Percentiles rank a stretch among this genome's conserved stretches.
phyloP scores from a whole-genome alignment of 2,113 vertebrate genomes.

The Anarhynchus alexandrinus region DNA sequence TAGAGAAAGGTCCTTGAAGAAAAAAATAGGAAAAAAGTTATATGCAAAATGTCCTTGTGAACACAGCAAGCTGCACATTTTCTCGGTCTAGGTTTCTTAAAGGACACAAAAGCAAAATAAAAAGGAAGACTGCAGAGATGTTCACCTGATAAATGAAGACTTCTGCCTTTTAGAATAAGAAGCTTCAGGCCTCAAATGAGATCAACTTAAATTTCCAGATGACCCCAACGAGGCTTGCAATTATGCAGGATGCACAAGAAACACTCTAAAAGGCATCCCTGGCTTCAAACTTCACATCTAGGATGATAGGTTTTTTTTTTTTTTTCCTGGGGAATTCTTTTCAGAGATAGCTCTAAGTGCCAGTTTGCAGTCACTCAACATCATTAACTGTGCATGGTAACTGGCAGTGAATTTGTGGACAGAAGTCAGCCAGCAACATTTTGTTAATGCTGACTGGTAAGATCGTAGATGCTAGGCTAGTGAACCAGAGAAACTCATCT shows the following conservation, averaged over 20 bases:
- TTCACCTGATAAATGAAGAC: not conserved
- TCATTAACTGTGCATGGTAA: not conserved
- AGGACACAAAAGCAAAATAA: not conserved
- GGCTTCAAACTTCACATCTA: not conserved
- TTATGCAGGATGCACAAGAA: not conserved
- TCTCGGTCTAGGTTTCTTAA: not conserved
- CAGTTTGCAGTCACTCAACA: not conserved
- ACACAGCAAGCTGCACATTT: not conserved
- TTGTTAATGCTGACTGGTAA: not conserved
- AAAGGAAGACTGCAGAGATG: not conserved
- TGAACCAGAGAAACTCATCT: not conserved
- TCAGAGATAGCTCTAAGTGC: not conserved
- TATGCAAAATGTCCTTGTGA: not conserved
- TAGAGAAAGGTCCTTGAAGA: not conserved
- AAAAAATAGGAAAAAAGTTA: not conserved
- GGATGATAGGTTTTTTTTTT: not conserved
- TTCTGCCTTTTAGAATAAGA: not conserved
- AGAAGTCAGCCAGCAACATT: not conserved
- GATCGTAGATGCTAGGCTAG: not conserved
- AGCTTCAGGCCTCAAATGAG: not conserved
- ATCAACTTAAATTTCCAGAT: not conserved
- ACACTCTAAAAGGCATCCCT: not conserved
- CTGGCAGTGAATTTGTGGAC: not conserved
- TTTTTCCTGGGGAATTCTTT: not conserved
- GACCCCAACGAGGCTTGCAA: not conserved